Base-by-base conservation (phyloP, 2,888 invertebrate species). In the Brachylomia viminalis region DNA sequence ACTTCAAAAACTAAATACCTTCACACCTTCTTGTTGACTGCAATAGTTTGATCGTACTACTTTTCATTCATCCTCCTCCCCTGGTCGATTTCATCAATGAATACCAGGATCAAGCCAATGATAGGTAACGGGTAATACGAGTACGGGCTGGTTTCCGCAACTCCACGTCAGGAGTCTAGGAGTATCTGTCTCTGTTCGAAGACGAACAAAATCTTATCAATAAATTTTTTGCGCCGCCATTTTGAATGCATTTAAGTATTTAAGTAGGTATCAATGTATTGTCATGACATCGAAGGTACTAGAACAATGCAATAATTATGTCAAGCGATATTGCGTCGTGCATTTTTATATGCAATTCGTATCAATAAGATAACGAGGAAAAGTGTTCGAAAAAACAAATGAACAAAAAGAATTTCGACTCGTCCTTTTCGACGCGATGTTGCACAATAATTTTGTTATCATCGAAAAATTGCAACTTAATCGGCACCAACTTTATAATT, bases 251-350 rank as follows among this genome's bases (percentile, higher is more conserved):
- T 30, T 56, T 20, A 33, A 17, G 5, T 27, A 15, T 30, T n/a
- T 33, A 49, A 79, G 13, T 27, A 45, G 20, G 5, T n/a, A 17
- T 42, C 42, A 56, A 52, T 80, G 6, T 23, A 42, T 2, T 33
- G 56, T 33, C 20, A 73, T 56, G 10, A 33, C 58, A 73, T 80
- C 81, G 74, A 80, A 74, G 49, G 45, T 11, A 49, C 62, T 42
- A 62, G 73, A 77, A 77, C 45, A 65, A 78, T 74, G 81, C 56
- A 77, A 73, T 64, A 64, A 56, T 71, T 27, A 73, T 23, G 56
- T 64, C 30, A 58, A 49, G 49, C 42, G 62, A 27, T 65, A 52
- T 49, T n/a, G 64, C 11, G 17, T 42, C 8, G 38, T 17, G 4
- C 7, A 73, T 56, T 65, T 54, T 52, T 52, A 23, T 45, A 78